A percentile compares a stretch with the other conserved stretches of the same genome.
phyloP scores from a whole-genome alignment of 2,797 vertebrate species.

The Gallirallus australis region DNA sequence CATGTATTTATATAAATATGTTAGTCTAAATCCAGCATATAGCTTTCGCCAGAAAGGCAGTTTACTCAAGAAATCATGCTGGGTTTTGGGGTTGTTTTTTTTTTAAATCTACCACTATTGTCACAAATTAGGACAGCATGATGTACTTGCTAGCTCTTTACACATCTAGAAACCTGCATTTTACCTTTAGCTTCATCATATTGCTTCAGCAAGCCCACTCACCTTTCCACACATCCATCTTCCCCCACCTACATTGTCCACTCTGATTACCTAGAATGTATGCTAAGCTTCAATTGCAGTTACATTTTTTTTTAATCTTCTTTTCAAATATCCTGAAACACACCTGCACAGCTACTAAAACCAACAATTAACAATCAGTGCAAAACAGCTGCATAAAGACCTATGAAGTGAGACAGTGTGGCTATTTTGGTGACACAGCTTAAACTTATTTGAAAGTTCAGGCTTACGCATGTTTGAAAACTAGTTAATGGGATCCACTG shows the following conservation, averaged over 20 bases:
- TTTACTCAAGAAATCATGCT: neutral
- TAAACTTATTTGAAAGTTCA: neutral
- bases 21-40: neutral
- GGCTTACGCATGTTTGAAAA: neutral
- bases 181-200: neutral
- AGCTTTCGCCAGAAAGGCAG: neutral
- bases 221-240: neutral
- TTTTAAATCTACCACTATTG: neutral
- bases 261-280: neutral
- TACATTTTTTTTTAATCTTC: neutral
- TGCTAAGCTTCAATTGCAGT: neutral
- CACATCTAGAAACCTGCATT: neutral
- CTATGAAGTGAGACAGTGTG: neutral
- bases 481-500: neutral
- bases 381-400: neutral
- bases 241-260: neutral
- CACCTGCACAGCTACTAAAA: neutral
- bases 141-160: neutral
- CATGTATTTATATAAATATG: neutral
- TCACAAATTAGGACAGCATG: neutral
- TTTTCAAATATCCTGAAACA: neutral
- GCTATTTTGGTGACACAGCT: neutral
- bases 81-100: neutral
- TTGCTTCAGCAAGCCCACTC: neutral
- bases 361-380: neutral